phyloP scores from a whole-genome alignment of 2,797 vertebrate genomes.

The Pantherophis alleghaniensis region DNA sequence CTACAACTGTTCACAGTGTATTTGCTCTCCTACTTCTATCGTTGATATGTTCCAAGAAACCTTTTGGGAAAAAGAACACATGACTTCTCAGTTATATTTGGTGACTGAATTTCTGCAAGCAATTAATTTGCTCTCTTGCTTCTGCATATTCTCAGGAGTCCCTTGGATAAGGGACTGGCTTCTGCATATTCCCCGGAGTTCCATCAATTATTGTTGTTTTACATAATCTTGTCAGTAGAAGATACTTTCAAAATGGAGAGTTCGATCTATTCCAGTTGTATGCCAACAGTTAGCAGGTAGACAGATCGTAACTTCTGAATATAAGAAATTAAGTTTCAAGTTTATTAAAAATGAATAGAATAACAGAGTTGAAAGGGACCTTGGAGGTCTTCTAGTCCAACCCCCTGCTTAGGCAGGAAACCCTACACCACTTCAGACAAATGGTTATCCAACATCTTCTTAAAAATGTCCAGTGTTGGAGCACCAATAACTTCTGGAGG shows the following conservation, averaged over 20 bases:
- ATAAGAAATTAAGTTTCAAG: neutral
- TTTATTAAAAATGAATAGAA: too few relatives aligned
- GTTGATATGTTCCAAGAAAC: neutral
- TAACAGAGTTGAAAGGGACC: too few relatives aligned
- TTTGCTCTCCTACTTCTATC: neutral
- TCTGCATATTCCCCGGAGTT: neutral
- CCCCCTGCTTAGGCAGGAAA: too few relatives aligned
- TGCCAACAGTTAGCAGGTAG: neutral
- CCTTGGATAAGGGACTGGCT: neutral
- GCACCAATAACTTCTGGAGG: accelerated
- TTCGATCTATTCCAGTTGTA: neutral
- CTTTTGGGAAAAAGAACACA: neutral
- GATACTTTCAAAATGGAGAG: neutral
- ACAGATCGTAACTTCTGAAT: too few relatives aligned
- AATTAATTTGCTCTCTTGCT: neutral
- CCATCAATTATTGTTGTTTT: neutral
- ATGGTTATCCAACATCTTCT: too few relatives aligned
- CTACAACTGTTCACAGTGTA: neutral
- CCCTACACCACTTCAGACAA: too few relatives aligned
- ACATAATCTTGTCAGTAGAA: neutral
- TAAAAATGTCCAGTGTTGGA: too few relatives aligned
- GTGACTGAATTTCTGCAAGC: constrained; percentile 2
- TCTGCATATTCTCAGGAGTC: neutral
- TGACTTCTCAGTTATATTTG: neutral
- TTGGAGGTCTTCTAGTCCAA: too few relatives aligned